phyloP scores from a whole-genome alignment of 1,140 invertebrate genomes.

The Aradophagus sp. region DNA sequence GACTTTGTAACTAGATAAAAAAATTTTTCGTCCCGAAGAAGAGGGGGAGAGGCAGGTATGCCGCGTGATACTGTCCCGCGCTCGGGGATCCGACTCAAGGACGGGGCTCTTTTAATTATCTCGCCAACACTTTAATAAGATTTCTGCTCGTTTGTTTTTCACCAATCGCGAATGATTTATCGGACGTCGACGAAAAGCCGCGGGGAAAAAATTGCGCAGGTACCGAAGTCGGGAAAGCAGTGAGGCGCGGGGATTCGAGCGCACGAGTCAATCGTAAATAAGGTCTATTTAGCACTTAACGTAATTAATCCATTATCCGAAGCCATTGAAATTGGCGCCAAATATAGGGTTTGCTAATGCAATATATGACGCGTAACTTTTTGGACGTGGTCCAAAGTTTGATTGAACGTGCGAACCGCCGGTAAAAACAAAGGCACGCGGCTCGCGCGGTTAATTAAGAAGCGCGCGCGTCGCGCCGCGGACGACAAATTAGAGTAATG shows the following conservation, averaged over 20 bases:
- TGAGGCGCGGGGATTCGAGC: neutral
- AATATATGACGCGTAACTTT: slow-evolving; percentile 43
- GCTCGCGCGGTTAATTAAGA: slow-evolving; percentile 4
- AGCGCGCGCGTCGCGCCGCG: neutral
- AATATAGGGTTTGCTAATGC: slow-evolving; percentile 36
- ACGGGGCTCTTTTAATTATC: slow-evolving; percentile 36
- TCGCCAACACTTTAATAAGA: slow-evolving; percentile 30
- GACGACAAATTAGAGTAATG: slow-evolving; percentile 11
- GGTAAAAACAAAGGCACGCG: slow-evolving; percentile 27
- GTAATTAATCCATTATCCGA: slow-evolving; percentile 46
- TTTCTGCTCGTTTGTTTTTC: slow-evolving; percentile 36
- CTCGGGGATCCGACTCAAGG: slow-evolving; percentile 24
- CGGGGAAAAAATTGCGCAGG: no score
- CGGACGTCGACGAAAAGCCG: neutral
- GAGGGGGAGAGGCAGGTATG: slow-evolving; percentile 51
- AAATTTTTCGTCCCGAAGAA: slow-evolving; percentile 45
- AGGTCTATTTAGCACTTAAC: slow-evolving; percentile 43
- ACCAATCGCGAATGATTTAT: slow-evolving; percentile 39
- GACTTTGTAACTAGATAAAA: slow-evolving; percentile 68
- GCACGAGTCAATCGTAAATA: slow-evolving; percentile 32
- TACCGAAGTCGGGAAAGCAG: neutral
- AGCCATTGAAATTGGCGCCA: slow-evolving; percentile 38
- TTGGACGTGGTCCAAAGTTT: slow-evolving; percentile 40
- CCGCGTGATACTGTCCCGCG: slow-evolving; percentile 36
- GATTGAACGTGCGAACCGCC: slow-evolving; percentile 19